Percentiles rank a stretch among this genome's conserved stretches.
These are phyloP conservation scores for Anoncus sp. DNA, from an alignment of 2,888 invertebrate species.

Conservation along the genomic window DNA sequence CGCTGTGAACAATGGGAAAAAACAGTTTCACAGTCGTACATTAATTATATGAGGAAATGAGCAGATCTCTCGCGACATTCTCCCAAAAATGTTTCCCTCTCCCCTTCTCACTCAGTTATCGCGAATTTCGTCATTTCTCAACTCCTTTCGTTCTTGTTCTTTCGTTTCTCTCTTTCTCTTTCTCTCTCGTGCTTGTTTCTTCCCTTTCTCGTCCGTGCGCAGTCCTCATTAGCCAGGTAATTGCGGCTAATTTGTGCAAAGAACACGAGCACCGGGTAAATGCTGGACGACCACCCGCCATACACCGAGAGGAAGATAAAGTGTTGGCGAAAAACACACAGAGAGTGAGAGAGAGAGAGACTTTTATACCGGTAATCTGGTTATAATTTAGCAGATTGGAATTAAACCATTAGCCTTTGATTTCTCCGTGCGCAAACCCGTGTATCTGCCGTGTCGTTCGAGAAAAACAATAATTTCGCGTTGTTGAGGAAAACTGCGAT, in stretches of 20 bases:
- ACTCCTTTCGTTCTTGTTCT: background rate
- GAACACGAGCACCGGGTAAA: slow-evolving; percentile 69
- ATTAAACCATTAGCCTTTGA: slow-evolving; percentile 75
- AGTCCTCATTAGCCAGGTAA: slow-evolving; percentile 75
- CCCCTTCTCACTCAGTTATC: slow-evolving; percentile 5
- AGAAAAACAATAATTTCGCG: background rate
- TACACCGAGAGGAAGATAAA: slow-evolving; percentile 40
- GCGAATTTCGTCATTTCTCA: background rate
- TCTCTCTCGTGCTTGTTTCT: slow-evolving; percentile 21
- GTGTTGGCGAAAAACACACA: background rate
- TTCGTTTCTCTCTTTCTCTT: background rate
- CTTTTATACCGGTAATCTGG: slow-evolving; percentile 73
- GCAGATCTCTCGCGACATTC: slow-evolving; percentile 20
- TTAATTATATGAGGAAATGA: slow-evolving; percentile 14
- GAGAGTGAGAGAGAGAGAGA: slow-evolving; percentile 1
- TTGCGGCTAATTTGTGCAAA: slow-evolving; percentile 78
- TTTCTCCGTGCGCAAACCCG: background rate
- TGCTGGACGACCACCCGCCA: slow-evolving; percentile 62
- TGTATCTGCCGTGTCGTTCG: background rate
- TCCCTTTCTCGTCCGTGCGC: slow-evolving; percentile 36
- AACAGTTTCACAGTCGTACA: slow-evolving; percentile 6
- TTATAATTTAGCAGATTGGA: slow-evolving; percentile 77
- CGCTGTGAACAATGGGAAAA: background rate
- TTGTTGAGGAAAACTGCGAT: background rate
- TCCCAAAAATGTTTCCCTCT: slow-evolving; percentile 6